Conservation (phyloP, 2,888 invertebrate genomes). For the Esperia sulphurella region DNA sequence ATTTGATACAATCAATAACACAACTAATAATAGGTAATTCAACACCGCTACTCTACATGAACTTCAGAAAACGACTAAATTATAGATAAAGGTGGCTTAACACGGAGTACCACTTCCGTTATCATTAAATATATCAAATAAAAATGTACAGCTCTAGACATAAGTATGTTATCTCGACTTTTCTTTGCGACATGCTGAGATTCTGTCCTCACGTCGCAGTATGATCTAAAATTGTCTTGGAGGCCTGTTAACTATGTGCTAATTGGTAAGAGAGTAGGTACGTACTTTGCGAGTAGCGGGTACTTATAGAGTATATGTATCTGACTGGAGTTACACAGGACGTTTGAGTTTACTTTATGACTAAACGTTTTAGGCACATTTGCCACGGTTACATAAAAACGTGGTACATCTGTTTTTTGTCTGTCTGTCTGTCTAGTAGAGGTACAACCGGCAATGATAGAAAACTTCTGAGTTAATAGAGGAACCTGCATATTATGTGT, state of each 20-base stretch:
- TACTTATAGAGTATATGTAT: not conserved
- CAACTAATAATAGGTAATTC: not conserved
- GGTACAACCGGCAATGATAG: too few species aligned
- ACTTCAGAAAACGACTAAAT: constrained; percentile 3
- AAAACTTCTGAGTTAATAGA: too few species aligned
- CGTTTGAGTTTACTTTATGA: not conserved
- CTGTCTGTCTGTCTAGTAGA: too few species aligned
- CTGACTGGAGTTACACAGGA: not conserved
- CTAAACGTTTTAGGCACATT: too few species aligned
- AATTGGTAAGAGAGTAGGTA: constrained; percentile 26
- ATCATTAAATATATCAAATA: constrained; percentile 26
- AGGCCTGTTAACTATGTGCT: constrained; percentile 31
- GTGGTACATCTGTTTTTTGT: too few species aligned
- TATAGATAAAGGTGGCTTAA: constrained; percentile 17
- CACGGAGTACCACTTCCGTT: constrained; percentile 20
- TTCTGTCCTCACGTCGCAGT: constrained; percentile 18
- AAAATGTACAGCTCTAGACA: constrained; percentile 12
- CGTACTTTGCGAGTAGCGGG: not conserved
- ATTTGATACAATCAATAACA: constrained; percentile 3
- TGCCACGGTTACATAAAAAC: too few species aligned
- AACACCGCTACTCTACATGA: constrained; percentile 2
- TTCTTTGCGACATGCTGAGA: constrained; percentile 19
- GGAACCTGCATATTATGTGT: too few species aligned
- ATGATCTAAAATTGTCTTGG: constrained; percentile 17
- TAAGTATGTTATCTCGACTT: constrained; percentile 18